Evolutionary conservation across 2,888 invertebrate species (phyloP).

Genomic region (Leptogaster cylindrica): DNA sequence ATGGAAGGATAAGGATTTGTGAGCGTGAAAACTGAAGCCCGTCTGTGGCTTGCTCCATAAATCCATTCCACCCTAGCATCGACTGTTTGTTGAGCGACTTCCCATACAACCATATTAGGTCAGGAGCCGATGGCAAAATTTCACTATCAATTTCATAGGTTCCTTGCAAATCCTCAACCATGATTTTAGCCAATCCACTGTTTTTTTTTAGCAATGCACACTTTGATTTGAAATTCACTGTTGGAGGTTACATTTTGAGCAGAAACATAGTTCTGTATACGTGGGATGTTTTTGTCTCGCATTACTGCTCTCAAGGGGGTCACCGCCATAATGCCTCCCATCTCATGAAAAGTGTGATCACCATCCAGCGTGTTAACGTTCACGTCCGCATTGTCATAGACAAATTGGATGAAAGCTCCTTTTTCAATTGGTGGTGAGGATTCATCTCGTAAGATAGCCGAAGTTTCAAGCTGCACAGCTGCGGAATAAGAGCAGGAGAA

Average conservation of each 20-base stretch:
- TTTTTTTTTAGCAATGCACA: background rate
- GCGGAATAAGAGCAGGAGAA: conserved; percentile 21
- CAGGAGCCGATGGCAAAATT: background rate
- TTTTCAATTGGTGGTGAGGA: background rate
- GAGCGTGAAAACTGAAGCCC: background rate
- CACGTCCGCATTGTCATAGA: background rate
- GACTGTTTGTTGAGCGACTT: background rate
- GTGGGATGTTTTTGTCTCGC: no score
- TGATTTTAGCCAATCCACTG: background rate
- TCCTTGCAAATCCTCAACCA: background rate
- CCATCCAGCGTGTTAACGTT: conserved; percentile 15
- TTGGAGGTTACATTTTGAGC: conserved; percentile 12
- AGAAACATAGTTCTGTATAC: no score
- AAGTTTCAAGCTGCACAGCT: conserved; percentile 10
- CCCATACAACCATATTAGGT: background rate
- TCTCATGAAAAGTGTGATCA: conserved; percentile 4
- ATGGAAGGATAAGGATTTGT: no score
- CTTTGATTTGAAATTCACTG: no score
- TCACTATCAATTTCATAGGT: background rate
- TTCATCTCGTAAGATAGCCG: no score
- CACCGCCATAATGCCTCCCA: conserved; percentile 14
- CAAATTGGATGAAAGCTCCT: background rate
- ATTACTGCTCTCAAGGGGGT: background rate
- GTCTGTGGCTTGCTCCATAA: background rate
- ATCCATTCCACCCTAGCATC: background rate